phyloP scores from a whole-genome alignment of 2,888 invertebrate genomes.

The Rotaria socialis region DNA sequence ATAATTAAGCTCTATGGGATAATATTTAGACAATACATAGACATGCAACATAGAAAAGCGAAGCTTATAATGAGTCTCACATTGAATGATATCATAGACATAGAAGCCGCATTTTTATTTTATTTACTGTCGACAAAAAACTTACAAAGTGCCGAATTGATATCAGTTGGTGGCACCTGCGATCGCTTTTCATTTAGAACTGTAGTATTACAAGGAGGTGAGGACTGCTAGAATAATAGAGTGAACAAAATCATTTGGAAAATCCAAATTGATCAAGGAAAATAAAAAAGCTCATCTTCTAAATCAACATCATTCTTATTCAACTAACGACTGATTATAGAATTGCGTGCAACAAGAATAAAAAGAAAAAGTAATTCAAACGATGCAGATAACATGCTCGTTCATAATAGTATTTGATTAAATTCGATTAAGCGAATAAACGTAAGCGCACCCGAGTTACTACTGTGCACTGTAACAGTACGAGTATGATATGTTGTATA shows the following conservation, averaged over 20 bases:
- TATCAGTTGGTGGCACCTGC: background rate
- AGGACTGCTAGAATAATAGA: background rate
- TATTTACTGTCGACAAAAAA: background rate
- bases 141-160: background rate
- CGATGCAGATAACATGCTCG: background rate
- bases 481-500: background rate
- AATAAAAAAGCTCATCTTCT: no score
- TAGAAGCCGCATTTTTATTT: background rate
- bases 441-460: background rate
- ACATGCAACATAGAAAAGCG: background rate
- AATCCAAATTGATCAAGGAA: no score
- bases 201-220: background rate
- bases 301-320: no score
- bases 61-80: background rate
- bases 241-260: background rate
- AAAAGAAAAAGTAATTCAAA: background rate
- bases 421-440: background rate
- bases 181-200: background rate
- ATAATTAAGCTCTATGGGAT: no score
- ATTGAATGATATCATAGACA: background rate
- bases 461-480: background rate
- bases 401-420: background rate
- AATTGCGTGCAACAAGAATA: background rate
- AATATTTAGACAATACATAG: background rate
- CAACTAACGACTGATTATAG: background rate